Conservation (phyloP, 2,113 vertebrate genomes). For the Brachypteracias leptosomus region DNA sequence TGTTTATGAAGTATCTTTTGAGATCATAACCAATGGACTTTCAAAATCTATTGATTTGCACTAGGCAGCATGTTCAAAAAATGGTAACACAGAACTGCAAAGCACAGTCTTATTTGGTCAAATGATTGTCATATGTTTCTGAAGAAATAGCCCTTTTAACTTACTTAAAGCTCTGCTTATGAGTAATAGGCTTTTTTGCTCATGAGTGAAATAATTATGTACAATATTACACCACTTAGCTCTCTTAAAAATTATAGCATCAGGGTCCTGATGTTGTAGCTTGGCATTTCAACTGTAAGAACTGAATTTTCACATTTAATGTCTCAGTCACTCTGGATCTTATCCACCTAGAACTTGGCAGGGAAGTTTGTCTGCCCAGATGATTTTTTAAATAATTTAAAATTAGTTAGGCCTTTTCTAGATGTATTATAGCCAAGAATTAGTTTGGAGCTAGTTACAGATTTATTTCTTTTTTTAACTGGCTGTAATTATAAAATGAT, state of each 20-base stretch:
- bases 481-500: slow-evolving; percentile 19
- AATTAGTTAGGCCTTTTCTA: slow-evolving; percentile 56
- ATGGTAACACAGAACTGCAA: background rate
- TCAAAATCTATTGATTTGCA: slow-evolving; percentile 19
- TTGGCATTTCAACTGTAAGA: slow-evolving; percentile 65
- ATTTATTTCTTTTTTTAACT: background rate
- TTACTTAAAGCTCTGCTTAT: slow-evolving; percentile 17
- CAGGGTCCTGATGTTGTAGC: slow-evolving; percentile 45
- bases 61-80: background rate
- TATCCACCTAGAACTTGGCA: slow-evolving; percentile 71
- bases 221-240: slow-evolving; percentile 40
- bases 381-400: slow-evolving; percentile 55
- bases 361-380: slow-evolving; percentile 36
- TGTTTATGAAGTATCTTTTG: background rate
- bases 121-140: slow-evolving; percentile 33
- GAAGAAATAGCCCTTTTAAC: slow-evolving; percentile 29
- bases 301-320: slow-evolving; percentile 60
- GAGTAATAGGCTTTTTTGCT: slow-evolving; percentile 32
- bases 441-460: slow-evolving; percentile 40
- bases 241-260: slow-evolving; percentile 70
- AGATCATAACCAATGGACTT: background rate
- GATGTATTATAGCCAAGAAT: slow-evolving; percentile 30
- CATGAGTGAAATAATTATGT: slow-evolving; percentile 62
- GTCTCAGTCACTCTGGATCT: slow-evolving; percentile 61
- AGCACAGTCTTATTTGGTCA: background rate